A percentile compares a stretch with the other conserved stretches of the same genome.
Conservation (phyloP, 2,888 invertebrate genomes). For the Arenicola marina region DNA sequence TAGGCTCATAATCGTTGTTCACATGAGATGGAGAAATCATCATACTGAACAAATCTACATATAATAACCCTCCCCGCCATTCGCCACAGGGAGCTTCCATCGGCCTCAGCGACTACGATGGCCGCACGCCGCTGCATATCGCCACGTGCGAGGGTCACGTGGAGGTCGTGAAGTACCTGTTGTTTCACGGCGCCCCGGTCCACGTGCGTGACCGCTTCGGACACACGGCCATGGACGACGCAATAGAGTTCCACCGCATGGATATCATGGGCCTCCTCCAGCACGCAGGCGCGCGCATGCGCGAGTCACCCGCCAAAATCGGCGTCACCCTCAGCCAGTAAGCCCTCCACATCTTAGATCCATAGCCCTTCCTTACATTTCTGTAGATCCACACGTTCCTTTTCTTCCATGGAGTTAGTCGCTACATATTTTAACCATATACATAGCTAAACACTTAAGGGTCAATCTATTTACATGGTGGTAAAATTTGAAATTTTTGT, state of each 20-base stretch:
- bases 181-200: constrained; percentile 80
- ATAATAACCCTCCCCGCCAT: not conserved
- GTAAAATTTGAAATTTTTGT: no score
- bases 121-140: constrained; percentile 79
- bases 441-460: no score
- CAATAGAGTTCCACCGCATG: constrained; percentile 63
- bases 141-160: constrained; percentile 76
- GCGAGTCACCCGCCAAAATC: constrained; percentile 65
- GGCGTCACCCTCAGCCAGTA: constrained; percentile 71
- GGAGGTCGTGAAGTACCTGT: constrained; percentile 73
- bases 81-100: constrained; percentile 23
- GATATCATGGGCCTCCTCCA: constrained; percentile 69
- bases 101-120: constrained; percentile 69
- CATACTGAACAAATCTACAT: no score
- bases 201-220: constrained; percentile 71
- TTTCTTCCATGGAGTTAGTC: no score
- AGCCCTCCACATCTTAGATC: no score
- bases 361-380: no score
- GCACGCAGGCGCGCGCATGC: constrained; percentile 75
- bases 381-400: no score
- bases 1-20: no score
- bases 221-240: constrained; percentile 68
- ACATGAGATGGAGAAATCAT: no score
- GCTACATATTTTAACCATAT: no score
- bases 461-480: no score